A percentile compares a stretch with the other conserved stretches of the same genome.
Conservation (phyloP, 2,113 vertebrate genomes). For the Oreochromis aureus region DNA sequence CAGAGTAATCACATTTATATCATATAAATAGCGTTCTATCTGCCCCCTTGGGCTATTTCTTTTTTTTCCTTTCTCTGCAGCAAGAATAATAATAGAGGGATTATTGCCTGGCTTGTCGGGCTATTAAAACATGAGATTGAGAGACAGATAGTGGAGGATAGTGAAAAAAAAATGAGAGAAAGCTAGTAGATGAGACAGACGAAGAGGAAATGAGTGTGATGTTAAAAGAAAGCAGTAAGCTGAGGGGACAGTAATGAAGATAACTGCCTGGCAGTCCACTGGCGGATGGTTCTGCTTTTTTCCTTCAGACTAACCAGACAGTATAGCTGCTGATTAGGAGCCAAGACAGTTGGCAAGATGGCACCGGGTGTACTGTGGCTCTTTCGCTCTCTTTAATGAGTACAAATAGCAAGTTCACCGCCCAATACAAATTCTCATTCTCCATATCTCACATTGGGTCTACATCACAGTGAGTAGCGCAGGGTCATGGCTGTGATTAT, state of each 20-base stretch:
- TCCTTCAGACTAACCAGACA: slow-evolving; percentile 52
- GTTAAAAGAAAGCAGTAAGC: slow-evolving; percentile 6
- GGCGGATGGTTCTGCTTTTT: background rate
- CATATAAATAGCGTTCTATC: slow-evolving; percentile 27
- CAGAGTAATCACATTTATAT: slow-evolving; percentile 48
- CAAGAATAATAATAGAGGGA: slow-evolving; percentile 41
- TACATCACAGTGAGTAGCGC: background rate
- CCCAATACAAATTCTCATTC: slow-evolving; percentile 1
- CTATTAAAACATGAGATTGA: slow-evolving; percentile 45
- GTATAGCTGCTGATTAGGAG: slow-evolving; percentile 34
- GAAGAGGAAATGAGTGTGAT: slow-evolving; percentile 16
- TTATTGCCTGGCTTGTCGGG: slow-evolving; percentile 45
- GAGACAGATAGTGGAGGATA: slow-evolving; percentile 2
- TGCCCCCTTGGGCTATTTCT: background rate
- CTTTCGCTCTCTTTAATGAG: slow-evolving; percentile 33
- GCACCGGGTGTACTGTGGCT: background rate
- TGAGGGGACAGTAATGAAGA: slow-evolving; percentile 55
- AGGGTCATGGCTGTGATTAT: slow-evolving; percentile 15
- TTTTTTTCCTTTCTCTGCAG: background rate
- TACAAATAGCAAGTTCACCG: slow-evolving; percentile 23
- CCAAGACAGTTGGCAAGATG: background rate
- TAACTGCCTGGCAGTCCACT: slow-evolving; percentile 25
- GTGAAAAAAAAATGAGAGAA: background rate
- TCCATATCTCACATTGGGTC: slow-evolving; percentile 10
- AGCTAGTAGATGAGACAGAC: background rate